Percentiles rank a stretch among this genome's conserved stretches.
Evolutionary conservation across 1,140 invertebrate species (phyloP).

Genomic region (Lamellibrachia luymesi): DNA sequence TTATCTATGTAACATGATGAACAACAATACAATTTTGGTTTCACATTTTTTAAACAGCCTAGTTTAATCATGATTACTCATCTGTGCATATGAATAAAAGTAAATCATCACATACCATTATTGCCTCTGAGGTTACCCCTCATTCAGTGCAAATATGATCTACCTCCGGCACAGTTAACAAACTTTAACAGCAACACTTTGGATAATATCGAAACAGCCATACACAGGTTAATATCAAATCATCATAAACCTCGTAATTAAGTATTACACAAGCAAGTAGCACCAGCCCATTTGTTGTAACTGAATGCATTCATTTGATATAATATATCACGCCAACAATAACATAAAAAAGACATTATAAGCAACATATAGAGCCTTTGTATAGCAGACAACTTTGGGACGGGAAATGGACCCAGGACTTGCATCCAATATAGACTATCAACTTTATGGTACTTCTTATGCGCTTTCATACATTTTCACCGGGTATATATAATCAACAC

Average conservation of each 20-base stretch:
- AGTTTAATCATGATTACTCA: neutral
- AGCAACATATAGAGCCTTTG: neutral
- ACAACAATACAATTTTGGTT: neutral
- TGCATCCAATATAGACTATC: neutral
- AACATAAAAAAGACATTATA: neutral
- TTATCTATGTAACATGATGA: neutral
- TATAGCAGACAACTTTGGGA: neutral
- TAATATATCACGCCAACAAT: neutral
- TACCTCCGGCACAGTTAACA: neutral
- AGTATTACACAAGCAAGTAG: neutral
- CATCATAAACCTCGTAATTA: neutral
- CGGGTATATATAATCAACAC: neutral
- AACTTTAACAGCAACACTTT: neutral
- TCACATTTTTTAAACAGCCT: neutral
- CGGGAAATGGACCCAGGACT: neutral
- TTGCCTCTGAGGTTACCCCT: neutral
- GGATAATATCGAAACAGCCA: neutral
- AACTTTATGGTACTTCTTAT: neutral
- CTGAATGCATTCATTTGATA: neutral
- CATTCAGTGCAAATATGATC: neutral
- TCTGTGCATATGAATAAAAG: neutral
- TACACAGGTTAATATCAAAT: neutral
- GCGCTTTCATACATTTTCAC: neutral
- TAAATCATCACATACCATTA: neutral
- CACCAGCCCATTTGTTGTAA: neutral